Evolutionary conservation across 1,140 invertebrate genomes (phyloP).

Genomic region (Drosophila burlai): DNA sequence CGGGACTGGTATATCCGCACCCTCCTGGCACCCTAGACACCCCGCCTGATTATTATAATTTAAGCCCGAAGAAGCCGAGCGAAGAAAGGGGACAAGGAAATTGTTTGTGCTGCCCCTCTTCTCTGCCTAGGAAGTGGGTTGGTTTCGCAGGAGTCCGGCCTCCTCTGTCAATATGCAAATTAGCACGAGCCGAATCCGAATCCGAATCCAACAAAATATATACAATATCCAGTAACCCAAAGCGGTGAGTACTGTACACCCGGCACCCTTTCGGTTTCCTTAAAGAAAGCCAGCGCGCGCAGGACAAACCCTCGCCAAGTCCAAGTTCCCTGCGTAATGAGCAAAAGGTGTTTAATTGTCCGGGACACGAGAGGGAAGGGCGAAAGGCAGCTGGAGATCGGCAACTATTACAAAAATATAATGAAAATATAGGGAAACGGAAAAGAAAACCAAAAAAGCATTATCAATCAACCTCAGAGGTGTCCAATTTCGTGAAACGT

Average conservation of each 20-base stretch:
- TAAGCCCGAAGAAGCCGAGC: conserved; percentile 42
- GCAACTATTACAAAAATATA: neutral
- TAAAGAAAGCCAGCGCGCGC: neutral
- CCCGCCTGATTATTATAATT: conserved; percentile 74
- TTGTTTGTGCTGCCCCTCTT: neutral
- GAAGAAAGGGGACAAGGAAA: conserved; percentile 40
- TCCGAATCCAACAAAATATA: neutral
- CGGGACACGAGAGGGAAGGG: neutral
- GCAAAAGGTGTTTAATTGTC: conserved; percentile 79
- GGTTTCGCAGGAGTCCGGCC: conserved; percentile 30
- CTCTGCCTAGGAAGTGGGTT: conserved; percentile 62
- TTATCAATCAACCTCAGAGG: neutral
- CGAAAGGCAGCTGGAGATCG: conserved; percentile 26
- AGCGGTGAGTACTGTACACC: conserved; percentile 14
- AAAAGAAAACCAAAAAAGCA: neutral
- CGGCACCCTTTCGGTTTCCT: conserved; percentile 22
- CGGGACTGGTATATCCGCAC: conserved; percentile 11
- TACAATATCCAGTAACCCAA: conserved; percentile 10
- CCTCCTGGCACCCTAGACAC: conserved; percentile 21
- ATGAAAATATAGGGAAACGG: neutral
- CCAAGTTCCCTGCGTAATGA: conserved; percentile 53
- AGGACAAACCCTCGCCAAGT: conserved; percentile 26
- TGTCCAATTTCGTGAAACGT: conserved; percentile 2
- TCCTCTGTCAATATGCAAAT: conserved; percentile 72
- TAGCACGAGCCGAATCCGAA: conserved; percentile 53